Evolutionary conservation across 2,113 vertebrate species (phyloP).

Genomic region (Neofelis nebulosa): DNA sequence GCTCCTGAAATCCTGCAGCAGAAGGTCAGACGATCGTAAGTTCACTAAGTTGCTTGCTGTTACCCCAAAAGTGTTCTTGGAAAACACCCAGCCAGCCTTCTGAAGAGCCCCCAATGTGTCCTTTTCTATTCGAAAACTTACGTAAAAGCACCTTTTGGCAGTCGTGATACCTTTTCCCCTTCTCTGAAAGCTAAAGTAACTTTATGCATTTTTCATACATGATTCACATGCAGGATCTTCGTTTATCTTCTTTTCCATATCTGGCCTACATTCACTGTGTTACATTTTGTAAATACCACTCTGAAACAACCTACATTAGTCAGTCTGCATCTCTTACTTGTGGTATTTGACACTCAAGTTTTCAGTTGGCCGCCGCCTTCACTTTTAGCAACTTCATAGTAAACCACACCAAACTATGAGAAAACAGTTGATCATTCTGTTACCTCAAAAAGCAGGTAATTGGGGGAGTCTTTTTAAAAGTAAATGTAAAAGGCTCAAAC

Average conservation of each 20-base stretch:
- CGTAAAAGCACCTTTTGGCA: slow-evolving; percentile 19
- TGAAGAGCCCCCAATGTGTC: not conserved
- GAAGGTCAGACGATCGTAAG: not conserved
- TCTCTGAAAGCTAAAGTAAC: slow-evolving; percentile 48
- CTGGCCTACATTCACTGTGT: slow-evolving; percentile 23
- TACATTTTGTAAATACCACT: slow-evolving; percentile 52
- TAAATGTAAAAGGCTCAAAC: slow-evolving; percentile 51
- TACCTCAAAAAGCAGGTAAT: slow-evolving; percentile 56
- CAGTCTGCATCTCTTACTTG: not conserved
- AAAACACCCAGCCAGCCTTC: not conserved
- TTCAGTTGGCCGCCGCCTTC: slow-evolving; percentile 75
- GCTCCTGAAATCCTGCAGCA: not conserved
- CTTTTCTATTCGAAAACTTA: slow-evolving; percentile 48
- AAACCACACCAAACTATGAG: slow-evolving; percentile 77
- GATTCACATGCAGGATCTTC: slow-evolving; percentile 48
- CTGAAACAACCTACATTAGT: slow-evolving; percentile 24
- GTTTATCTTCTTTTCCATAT: slow-evolving; percentile 50
- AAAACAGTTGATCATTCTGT: slow-evolving; percentile 75
- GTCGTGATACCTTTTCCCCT: slow-evolving; percentile 30
- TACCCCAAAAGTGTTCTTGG: not conserved
- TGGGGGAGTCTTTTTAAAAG: slow-evolving; percentile 52
- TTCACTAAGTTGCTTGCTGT: not conserved
- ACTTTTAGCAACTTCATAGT: slow-evolving; percentile 62
- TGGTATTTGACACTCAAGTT: slow-evolving; percentile 54
- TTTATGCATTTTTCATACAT: slow-evolving; percentile 32